Evolutionary conservation across 2,797 vertebrate species (phyloP).

Genomic region (Sciurus vulgaris): DNA sequence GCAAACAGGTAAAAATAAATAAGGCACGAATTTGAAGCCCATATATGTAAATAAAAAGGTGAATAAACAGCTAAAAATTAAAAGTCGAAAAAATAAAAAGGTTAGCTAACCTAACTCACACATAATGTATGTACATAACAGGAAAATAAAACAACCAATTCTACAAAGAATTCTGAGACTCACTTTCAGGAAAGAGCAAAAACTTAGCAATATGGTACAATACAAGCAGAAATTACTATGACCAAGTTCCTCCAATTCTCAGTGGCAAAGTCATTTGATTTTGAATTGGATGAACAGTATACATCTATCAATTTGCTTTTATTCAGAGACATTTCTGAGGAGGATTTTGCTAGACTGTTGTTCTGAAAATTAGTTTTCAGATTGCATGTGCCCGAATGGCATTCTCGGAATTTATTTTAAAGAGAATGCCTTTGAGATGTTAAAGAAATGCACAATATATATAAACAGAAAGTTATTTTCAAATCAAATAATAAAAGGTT

Average conservation of each 20-base stretch:
- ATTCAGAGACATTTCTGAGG: constrained; percentile 63
- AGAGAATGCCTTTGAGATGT: constrained; percentile 64
- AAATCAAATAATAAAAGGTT: constrained; percentile 61
- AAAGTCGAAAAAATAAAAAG: background rate
- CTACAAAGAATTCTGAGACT: background rate
- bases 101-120: background rate
- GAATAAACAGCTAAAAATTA: background rate
- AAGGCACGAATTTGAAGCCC: background rate
- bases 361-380: constrained; percentile 71
- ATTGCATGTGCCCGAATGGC: background rate
- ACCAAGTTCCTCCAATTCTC: constrained; percentile 29
- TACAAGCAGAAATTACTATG: constrained; percentile 8
- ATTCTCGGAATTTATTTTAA: constrained; percentile 65
- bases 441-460: constrained; percentile 58
- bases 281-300: constrained; percentile 12
- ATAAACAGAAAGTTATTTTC: constrained; percentile 51
- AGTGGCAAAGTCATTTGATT: constrained; percentile 57
- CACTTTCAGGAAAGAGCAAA: background rate
- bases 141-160: background rate
- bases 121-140: background rate
- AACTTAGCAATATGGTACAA: constrained; percentile 23
- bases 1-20: background rate
- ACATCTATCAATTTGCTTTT: constrained; percentile 65
- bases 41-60: background rate
- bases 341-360: background rate